Percentiles rank a stretch among this genome's conserved stretches.
Evolutionary conservation across 2,113 vertebrate species (phyloP).

Genomic region (Bagarius yarrelli): DNA sequence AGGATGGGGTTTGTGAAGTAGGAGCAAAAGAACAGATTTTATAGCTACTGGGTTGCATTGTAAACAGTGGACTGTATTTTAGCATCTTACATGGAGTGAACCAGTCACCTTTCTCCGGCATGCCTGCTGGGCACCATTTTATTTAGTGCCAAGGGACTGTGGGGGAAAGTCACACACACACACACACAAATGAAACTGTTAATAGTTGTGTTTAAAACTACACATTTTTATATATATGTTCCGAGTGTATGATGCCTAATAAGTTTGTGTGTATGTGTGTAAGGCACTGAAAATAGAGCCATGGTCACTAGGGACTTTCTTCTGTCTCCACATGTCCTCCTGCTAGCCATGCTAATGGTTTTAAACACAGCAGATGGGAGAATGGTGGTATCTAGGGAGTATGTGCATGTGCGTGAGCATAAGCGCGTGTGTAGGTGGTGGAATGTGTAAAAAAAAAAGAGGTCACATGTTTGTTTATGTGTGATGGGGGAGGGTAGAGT

Average conservation of each 20-base stretch:
- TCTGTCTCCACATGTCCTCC: conserved; percentile 47
- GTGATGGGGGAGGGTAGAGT: not conserved
- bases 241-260: conserved; percentile 5
- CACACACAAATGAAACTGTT: conserved; percentile 14
- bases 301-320: conserved; percentile 37
- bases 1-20: conserved; percentile 9
- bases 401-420: conserved; percentile 28
- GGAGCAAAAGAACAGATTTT: not conserved
- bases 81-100: conserved; percentile 39
- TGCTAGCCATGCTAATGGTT: conserved; percentile 57
- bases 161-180: conserved; percentile 5
- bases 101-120: conserved; percentile 37
- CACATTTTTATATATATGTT: conserved; percentile 16
- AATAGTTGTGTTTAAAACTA: conserved; percentile 38
- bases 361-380: conserved; percentile 67
- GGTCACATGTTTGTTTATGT: too few species aligned
- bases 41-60: not conserved
- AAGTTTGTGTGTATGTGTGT: not conserved
- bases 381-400: conserved; percentile 53
- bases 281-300: conserved; percentile 4
- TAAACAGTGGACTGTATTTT: conserved; percentile 25
- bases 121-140: conserved; percentile 44
- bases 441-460: conserved; percentile 23
- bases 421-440: conserved; percentile 36
- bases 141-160: conserved; percentile 12